Percentiles rank a stretch among this genome's conserved stretches.
phyloP scores from a whole-genome alignment of 2,888 invertebrate species.

The Phyto melanocephala region DNA sequence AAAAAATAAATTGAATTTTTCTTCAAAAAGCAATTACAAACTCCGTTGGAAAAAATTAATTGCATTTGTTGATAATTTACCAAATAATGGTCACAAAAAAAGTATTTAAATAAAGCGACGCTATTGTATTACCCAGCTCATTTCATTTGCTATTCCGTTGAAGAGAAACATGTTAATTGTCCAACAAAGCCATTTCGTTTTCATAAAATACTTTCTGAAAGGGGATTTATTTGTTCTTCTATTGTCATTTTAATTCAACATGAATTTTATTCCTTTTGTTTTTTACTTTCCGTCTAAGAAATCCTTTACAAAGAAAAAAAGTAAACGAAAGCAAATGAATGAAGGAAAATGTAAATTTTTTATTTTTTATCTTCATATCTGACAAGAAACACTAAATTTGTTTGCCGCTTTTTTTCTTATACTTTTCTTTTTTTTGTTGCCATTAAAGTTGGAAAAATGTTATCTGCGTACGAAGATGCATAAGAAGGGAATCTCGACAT shows the following conservation, averaged over 20 bases:
- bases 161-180: constrained; percentile 26
- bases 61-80: too few species aligned
- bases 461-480: constrained; percentile 4
- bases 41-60: too few species aligned
- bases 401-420: not conserved
- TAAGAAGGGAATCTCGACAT: not conserved
- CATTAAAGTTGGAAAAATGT: not conserved
- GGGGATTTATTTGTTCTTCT: not conserved
- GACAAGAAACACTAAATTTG: not conserved
- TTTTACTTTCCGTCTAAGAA: not conserved
- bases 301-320: not conserved
- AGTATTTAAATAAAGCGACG: too few species aligned
- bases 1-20: too few species aligned
- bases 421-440: not conserved
- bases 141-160: not conserved
- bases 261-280: not conserved
- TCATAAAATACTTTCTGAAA: constrained; percentile 10
- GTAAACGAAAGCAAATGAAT: not conserved
- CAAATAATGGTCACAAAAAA: too few species aligned
- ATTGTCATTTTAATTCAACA: not conserved
- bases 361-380: not conserved
- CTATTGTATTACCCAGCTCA: too few species aligned
- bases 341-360: too few species aligned
- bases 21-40: too few species aligned
- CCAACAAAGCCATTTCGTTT: not conserved